Evolutionary conservation across 2,113 vertebrate species (phyloP).

Genomic region (Etheostoma cragini): DNA sequence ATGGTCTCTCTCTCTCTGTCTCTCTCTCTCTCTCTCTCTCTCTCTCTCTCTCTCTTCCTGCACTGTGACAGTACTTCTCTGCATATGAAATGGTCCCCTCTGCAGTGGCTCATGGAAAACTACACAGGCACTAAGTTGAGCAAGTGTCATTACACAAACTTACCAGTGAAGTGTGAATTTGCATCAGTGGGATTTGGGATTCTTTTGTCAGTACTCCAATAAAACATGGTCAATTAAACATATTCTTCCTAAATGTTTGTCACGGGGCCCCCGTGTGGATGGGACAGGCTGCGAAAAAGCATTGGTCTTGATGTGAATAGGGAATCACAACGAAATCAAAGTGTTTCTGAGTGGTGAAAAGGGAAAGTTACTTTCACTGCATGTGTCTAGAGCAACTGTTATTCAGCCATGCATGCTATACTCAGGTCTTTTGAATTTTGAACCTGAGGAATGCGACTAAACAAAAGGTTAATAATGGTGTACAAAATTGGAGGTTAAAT

Average conservation of each 20-base stretch:
- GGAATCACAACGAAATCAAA: conserved; percentile 19
- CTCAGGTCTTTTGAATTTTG: background rate
- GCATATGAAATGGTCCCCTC: conserved; percentile 64
- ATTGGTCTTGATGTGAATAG: conserved; percentile 6
- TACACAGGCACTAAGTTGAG: conserved; percentile 56
- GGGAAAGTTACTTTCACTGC: background rate
- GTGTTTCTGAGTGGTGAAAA: background rate
- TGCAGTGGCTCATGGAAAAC: conserved; percentile 58
- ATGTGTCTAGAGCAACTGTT: background rate
- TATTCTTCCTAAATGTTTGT: conserved; percentile 50
- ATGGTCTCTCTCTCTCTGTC: conserved; percentile 38
- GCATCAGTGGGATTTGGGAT: conserved; percentile 15
- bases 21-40: conserved; percentile 9
- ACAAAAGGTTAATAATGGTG: conserved; percentile 40
- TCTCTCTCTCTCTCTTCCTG: conserved; percentile 20
- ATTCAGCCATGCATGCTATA: background rate
- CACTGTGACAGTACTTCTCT: conserved; percentile 42
- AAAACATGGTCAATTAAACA: conserved; percentile 67
- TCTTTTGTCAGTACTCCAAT: conserved; percentile 41
- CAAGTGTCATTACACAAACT: conserved; percentile 36
- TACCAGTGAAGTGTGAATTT: conserved; percentile 5
- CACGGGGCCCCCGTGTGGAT: conserved; percentile 6
- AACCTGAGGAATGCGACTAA: conserved; percentile 3
- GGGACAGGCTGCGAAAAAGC: background rate
- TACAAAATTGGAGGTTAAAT: conserved; percentile 39